phyloP scores from a whole-genome alignment of 2,113 vertebrate species.

The Mirounga angustirostris region DNA sequence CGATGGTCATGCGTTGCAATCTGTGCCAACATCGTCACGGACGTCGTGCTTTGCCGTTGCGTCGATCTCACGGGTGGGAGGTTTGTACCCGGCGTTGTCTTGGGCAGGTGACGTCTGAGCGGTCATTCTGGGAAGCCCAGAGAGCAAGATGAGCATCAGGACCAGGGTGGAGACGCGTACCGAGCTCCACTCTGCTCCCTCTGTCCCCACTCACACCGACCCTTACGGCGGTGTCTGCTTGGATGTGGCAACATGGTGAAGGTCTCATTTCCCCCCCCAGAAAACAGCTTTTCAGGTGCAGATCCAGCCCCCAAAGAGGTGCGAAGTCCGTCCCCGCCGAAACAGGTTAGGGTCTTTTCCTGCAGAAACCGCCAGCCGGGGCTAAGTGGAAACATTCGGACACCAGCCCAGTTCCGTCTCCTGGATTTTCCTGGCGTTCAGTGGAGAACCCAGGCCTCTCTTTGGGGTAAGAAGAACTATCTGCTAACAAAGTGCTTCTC shows the following conservation, averaged over 20 bases:
- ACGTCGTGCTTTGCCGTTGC: background rate
- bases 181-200: too few relatives aligned
- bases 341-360: background rate
- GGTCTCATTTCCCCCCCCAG: accelerated
- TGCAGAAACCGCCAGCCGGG: background rate
- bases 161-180: too few relatives aligned
- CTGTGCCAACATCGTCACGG: too few relatives aligned
- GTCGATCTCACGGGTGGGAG: accelerated
- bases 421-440: too few relatives aligned
- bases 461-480: background rate
- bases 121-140: background rate
- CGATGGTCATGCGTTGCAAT: too few relatives aligned
- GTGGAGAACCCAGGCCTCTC: too few relatives aligned
- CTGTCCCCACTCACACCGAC: accelerated
- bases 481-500: background rate
- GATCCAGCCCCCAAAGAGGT: accelerated
- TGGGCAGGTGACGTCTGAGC: accelerated
- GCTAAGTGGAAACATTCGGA: too few relatives aligned
- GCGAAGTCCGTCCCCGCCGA: too few relatives aligned
- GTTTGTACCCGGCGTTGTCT: accelerated
- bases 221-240: accelerated
- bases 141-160: too few relatives aligned
- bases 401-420: accelerated
- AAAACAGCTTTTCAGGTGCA: accelerated
- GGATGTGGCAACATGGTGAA: accelerated